These are phyloP conservation scores for Tetheella fluctuosa DNA, from an alignment of 2,888 invertebrate species.

Conservation along the genomic window DNA sequence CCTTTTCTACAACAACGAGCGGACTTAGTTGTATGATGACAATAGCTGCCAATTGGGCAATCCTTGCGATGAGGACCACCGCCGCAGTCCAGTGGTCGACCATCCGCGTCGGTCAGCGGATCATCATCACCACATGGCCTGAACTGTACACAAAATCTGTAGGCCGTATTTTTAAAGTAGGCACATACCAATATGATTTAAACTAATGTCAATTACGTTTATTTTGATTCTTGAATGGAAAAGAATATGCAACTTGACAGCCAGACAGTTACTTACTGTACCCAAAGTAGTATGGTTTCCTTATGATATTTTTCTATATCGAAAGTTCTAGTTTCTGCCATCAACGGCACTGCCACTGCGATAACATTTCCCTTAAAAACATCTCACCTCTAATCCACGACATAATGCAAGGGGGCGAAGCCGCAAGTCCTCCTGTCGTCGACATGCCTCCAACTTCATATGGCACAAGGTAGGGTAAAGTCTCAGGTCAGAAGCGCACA, in stretches of 20 bases:
- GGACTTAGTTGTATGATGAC: conserved; percentile 91
- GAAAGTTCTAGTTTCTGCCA: background rate
- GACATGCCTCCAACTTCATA: conserved; percentile 93
- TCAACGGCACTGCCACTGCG: background rate
- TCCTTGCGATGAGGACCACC: conserved; percentile 90
- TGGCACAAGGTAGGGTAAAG: conserved; percentile 92
- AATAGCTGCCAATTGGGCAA: conserved; percentile 93
- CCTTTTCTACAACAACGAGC: conserved; percentile 94
- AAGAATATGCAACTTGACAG: too few species aligned
- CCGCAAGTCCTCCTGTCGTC: conserved; percentile 90
- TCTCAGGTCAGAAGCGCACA: conserved; percentile 92
- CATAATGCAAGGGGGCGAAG: conserved; percentile 91
- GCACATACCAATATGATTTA: too few species aligned
- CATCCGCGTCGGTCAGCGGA: conserved; percentile 87
- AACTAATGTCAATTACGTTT: too few species aligned
- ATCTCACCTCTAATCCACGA: conserved; percentile 88
- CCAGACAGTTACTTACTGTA: too few species aligned
- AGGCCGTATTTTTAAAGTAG: too few species aligned
- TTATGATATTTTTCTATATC: too few species aligned
- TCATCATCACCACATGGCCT: conserved; percentile 92
- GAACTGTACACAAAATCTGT: conserved; percentile 49
- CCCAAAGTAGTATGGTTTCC: too few species aligned
- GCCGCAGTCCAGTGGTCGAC: conserved; percentile 91
- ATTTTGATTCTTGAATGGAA: too few species aligned
- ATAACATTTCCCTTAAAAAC: background rate